A percentile compares a stretch with the other conserved stretches of the same genome.
phyloP scores from a whole-genome alignment of 2,888 invertebrate species.

The Ctena decussata region DNA sequence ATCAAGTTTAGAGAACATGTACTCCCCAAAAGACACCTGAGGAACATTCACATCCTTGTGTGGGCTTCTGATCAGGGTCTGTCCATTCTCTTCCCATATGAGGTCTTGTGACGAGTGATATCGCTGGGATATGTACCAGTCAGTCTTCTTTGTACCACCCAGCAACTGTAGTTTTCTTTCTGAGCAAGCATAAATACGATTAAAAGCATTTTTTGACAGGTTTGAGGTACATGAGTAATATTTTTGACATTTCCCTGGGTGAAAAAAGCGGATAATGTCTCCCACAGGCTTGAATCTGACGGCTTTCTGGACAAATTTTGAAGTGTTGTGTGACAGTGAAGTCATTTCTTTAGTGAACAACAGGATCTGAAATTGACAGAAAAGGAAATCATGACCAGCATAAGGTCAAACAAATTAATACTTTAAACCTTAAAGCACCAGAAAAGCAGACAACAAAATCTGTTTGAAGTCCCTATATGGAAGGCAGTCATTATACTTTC shows the following conservation, averaged over 20 bases:
- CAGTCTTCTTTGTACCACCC: no score
- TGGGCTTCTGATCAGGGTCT: constrained; percentile 56
- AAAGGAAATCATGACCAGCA: no score
- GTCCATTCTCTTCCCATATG: constrained; percentile 36
- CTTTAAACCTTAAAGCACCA: no score
- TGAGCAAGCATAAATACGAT: no score
- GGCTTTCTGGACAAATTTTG: not conserved
- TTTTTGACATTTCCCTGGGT: not conserved
- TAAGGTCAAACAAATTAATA: no score
- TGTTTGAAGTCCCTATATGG: no score
- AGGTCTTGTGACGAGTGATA: not conserved
- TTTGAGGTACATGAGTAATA: not conserved
- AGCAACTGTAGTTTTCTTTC: no score
- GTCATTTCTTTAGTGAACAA: not conserved
- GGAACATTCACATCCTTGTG: constrained; percentile 40
- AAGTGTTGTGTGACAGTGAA: not conserved
- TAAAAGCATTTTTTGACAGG: no score
- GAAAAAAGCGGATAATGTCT: not conserved
- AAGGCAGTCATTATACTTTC: no score
- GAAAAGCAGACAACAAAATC: no score
- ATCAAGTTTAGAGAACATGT: constrained; percentile 57
- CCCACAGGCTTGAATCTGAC: not conserved
- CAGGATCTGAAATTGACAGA: not conserved
- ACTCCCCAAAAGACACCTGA: constrained; percentile 57
- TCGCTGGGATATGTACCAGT: no score